Evolutionary conservation across 2,797 vertebrate genomes (phyloP).

Genomic region (Chelon labrosus): DNA sequence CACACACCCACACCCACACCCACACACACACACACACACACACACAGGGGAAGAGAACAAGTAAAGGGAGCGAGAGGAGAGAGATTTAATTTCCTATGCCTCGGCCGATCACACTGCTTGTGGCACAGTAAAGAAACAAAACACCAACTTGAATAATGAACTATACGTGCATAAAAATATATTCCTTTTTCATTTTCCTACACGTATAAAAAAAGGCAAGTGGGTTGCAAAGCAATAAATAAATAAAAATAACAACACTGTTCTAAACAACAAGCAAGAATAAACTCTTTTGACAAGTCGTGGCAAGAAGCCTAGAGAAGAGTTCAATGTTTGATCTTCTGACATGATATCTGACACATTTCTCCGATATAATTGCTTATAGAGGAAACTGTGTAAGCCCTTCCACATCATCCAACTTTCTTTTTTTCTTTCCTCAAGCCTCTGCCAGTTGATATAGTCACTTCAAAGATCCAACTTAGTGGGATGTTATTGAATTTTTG

Average conservation of each 20-base stretch:
- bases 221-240: constrained; percentile 18
- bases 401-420: constrained; percentile 55
- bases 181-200: constrained; percentile 61
- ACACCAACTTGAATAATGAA: constrained; percentile 72
- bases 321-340: constrained; percentile 64
- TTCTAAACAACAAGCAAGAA: constrained; percentile 45
- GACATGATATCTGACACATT: constrained; percentile 72
- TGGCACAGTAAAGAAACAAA: constrained; percentile 64
- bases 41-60: constrained; percentile 31
- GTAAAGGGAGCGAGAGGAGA: constrained; percentile 27
- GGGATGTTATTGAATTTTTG: constrained; percentile 85
- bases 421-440: constrained; percentile 43
- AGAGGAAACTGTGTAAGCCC: constrained; percentile 60
- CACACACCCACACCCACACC: no score
- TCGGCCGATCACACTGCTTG: constrained; percentile 67
- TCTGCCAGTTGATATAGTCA: constrained; percentile 71
- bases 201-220: constrained; percentile 44
- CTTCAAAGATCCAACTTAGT: constrained; percentile 79
- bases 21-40: constrained; percentile 21
- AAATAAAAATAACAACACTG: constrained; percentile 18
- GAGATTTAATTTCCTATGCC: constrained; percentile 71
- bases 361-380: constrained; percentile 74
- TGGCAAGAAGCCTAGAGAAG: constrained; percentile 41
- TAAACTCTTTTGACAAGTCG: constrained; percentile 54
- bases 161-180: constrained; percentile 62